Percentiles rank a stretch among this genome's conserved stretches.
Conservation (phyloP, 2,113 vertebrate species). For the Nansenia antarctica region DNA sequence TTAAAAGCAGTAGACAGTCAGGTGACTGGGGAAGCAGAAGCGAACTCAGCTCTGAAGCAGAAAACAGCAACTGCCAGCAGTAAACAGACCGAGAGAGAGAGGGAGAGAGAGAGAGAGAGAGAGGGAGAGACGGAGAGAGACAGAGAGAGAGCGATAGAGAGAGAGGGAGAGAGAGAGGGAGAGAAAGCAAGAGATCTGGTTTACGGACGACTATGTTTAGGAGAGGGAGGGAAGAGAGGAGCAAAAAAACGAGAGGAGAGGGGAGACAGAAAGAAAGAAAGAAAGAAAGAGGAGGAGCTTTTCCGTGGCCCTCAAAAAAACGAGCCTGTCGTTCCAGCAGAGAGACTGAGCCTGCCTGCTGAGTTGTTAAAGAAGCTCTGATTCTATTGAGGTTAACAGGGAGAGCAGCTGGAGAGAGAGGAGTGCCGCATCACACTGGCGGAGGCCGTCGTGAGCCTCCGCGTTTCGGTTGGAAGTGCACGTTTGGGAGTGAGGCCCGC, state of each 20-base stretch:
- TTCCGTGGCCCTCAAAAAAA: slow-evolving; percentile 12
- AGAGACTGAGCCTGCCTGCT: slow-evolving; percentile 14
- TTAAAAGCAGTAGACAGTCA: slow-evolving; percentile 61
- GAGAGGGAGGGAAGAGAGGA: slow-evolving; percentile 32
- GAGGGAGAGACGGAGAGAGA: slow-evolving; percentile 31
- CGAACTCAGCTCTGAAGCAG: slow-evolving; percentile 36
- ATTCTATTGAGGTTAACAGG: slow-evolving; percentile 77
- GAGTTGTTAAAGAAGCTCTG: slow-evolving; percentile 73
- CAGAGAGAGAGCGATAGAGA: slow-evolving; percentile 22
- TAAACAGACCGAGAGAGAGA: slow-evolving; percentile 19
- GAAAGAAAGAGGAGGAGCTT: slow-evolving; percentile 16
- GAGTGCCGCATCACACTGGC: slow-evolving; percentile 87
- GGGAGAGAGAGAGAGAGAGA: slow-evolving; percentile 26
- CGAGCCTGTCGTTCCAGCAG: background rate
- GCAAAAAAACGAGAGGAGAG: slow-evolving; percentile 17
- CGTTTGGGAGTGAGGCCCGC: slow-evolving; percentile 49
- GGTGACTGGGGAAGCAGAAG: slow-evolving; percentile 55
- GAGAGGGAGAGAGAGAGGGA: slow-evolving; percentile 5
- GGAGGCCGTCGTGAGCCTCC: slow-evolving; percentile 23
- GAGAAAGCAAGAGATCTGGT: too few species aligned
- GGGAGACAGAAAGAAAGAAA: too few species aligned
- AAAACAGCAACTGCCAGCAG: slow-evolving; percentile 36
- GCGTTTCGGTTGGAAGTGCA: slow-evolving; percentile 31
- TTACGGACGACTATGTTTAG: slow-evolving; percentile 8
- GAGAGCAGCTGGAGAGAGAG: slow-evolving; percentile 82